phyloP scores from a whole-genome alignment of 1,140 invertebrate genomes.

The Apis mellifera region Amel_HAv3.1 CM009936.2:5399501-5400000 shows the following conservation, averaged over 20 bases:
- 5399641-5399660: constrained; percentile 38
- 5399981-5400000: no score
- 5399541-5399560: constrained; percentile 14
- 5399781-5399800: constrained; percentile 77
- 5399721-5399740: constrained; percentile 72
- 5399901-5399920: constrained; percentile 50
- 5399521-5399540: background rate
- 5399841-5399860: constrained; percentile 69
- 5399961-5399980: constrained; percentile 37
- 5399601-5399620: constrained; percentile 28
- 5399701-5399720: constrained; percentile 70
- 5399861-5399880: constrained; percentile 67
- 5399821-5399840: constrained; percentile 60
- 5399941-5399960: constrained; percentile 59
- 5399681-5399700: constrained; percentile 14
- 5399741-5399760: constrained; percentile 72
- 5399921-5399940: constrained; percentile 60
- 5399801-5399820: constrained; percentile 73
- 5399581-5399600: constrained; percentile 55
- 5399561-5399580: constrained; percentile 45
- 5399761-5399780: constrained; percentile 70
- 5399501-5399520: constrained; percentile 2
- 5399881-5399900: constrained; percentile 64
- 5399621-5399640: constrained; percentile 38
- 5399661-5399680: constrained; percentile 44